Evolutionary conservation across 2,888 invertebrate genomes (phyloP), one percentile per base, ranked within the genome.

Genomic region (Campaea margaritaria): DNA sequence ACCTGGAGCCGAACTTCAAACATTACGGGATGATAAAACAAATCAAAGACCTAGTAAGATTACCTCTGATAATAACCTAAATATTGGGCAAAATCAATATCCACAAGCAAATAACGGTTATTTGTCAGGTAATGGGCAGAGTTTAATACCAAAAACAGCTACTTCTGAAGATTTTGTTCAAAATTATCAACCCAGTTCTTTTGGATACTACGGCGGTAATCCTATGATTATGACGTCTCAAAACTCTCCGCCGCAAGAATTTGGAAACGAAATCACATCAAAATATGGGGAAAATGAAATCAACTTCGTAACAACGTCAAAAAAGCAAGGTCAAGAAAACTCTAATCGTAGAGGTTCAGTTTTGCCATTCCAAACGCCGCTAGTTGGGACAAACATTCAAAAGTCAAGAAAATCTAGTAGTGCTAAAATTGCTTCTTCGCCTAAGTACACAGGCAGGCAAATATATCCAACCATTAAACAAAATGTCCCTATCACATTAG

Each of bases 201-300:
- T 66, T 54, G 66, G 64, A 43, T 57, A 50, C 27, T 64, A 62
- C 16, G 64, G 64, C 21, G 58, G 58, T 14, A 60, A 43, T 13
- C 62, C 64, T 11, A 67, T 65, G 62, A 50, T 49, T 34, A 59
- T 59, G 59, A 50, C 31, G 36, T 41, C 31, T 36, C 39, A 50
- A 49, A 45, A 28, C 15, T 9, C 13, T 13, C 12, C 14, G 13
- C 45, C 45, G 15, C 10, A 57, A 51, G n/a, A 27, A 0, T 16
- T 38, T 15, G 27, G 13, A 13, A 47, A 47, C 12, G 2, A 14
- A 11, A 13, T 44, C n/a, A 15, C 10, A n/a, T 0, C 39, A 42
- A 36, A 21, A 16, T 46, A 41, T 47, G 51, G 13, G n/a, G 28
- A 21, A 28, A 28, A 47, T 43, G 16, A 51, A 36, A 36, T 13